Evolutionary conservation across 2,797 vertebrate species (phyloP).

Genomic region (Phylloscopus collybita): DNA sequence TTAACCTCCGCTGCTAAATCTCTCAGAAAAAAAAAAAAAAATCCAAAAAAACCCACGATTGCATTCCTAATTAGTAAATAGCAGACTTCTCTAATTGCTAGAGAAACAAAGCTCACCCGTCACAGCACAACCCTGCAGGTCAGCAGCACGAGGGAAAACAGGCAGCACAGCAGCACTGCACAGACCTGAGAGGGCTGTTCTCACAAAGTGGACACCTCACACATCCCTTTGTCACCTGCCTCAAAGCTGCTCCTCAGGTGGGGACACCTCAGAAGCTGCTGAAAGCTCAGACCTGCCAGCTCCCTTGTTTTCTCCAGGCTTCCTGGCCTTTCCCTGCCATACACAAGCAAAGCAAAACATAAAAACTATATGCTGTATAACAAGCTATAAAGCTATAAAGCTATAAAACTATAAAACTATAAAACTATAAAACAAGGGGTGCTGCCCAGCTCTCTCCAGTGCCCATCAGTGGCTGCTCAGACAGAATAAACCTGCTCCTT

Average conservation of each 20-base stretch:
- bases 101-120: background rate
- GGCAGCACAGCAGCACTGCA: background rate
- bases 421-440: background rate
- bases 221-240: background rate
- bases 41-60: background rate
- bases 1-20: background rate
- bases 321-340: background rate
- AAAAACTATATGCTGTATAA: too few relatives aligned
- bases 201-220: background rate
- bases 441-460: background rate
- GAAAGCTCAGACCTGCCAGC: background rate
- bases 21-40: background rate
- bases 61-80: background rate
- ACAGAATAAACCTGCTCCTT: background rate
- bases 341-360: background rate
- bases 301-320: background rate
- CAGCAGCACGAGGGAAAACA: background rate
- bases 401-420: too few relatives aligned
- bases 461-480: background rate
- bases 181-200: background rate
- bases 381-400: too few relatives aligned
- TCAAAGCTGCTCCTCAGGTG: background rate
- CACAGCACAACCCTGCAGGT: background rate
- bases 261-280: background rate
- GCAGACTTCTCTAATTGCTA: background rate